These are phyloP conservation scores for Cavia porcellus DNA, from an alignment of 2,113 vertebrate genomes.

Conservation along the genomic window DNA sequence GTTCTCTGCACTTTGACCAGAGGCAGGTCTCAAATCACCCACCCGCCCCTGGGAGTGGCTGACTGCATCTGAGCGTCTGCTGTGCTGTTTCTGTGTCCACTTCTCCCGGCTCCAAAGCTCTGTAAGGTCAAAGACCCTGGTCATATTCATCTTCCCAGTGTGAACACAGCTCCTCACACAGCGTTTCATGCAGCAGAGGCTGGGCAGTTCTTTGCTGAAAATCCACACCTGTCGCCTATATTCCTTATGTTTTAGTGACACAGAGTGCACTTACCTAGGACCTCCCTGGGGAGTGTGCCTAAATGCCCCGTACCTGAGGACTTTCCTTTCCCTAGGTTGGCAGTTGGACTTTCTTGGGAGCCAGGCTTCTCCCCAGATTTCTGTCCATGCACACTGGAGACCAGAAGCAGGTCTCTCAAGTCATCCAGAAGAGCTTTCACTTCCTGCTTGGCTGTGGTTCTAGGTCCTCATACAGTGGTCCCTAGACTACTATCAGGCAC, in stretches of 20 bases:
- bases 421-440: not conserved
- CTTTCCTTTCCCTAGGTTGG: not conserved
- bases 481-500: not conserved
- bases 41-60: fast-evolving
- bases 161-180: fast-evolving
- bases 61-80: fast-evolving
- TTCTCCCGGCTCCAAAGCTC: not conserved
- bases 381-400: fast-evolving
- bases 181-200: fast-evolving
- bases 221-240: not conserved
- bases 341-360: not conserved
- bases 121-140: fast-evolving
- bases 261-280: not conserved
- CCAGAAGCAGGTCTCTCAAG: not conserved
- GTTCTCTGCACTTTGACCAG: not conserved
- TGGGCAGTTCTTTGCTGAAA: not conserved
- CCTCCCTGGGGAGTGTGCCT: not conserved
- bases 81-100: not conserved
- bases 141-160: not conserved
- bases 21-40: not conserved
- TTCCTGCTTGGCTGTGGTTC: not conserved
- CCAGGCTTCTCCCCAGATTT: not conserved
- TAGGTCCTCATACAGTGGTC: not conserved
- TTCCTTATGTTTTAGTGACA: not conserved
- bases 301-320: too few relatives aligned